A percentile compares a stretch with the other conserved stretches of the same genome.
phyloP scores from a whole-genome alignment of 2,888 invertebrate species.

The Eristalinus aeneus region DNA sequence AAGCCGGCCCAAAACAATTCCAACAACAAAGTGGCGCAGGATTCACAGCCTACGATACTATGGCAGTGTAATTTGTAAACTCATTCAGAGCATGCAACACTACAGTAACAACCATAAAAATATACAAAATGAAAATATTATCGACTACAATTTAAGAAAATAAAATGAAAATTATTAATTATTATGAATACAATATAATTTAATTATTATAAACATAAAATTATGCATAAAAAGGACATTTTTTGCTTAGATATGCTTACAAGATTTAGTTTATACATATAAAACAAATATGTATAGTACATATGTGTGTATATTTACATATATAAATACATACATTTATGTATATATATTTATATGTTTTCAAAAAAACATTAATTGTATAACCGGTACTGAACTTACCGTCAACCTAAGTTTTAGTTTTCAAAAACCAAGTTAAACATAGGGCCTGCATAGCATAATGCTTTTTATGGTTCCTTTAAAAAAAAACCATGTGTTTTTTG shows the following conservation, averaged over 20 bases:
- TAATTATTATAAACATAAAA: slow-evolving; percentile 21
- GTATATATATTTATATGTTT: neutral
- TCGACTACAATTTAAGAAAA: slow-evolving; percentile 59
- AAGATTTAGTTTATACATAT: slow-evolving; percentile 40
- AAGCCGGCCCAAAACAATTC: slow-evolving; percentile 90
- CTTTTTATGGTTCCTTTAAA: neutral
- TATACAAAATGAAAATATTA: slow-evolving; percentile 14
- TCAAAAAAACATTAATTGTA: slow-evolving; percentile 23
- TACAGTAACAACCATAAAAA: slow-evolving; percentile 34
- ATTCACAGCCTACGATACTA: slow-evolving; percentile 99
- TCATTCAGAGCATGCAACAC: slow-evolving; percentile 38
- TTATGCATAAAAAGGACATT: slow-evolving; percentile 55
- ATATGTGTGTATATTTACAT: too few relatives aligned
- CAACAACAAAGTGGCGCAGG: slow-evolving; percentile 88
- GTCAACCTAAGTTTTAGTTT: slow-evolving; percentile 28
- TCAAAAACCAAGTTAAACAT: slow-evolving; percentile 36
- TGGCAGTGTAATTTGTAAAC: slow-evolving; percentile 98
- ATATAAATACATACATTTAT: too few relatives aligned
- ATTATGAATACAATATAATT: slow-evolving; percentile 46
- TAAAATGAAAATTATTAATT: slow-evolving; percentile 39
- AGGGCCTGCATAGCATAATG: neutral
- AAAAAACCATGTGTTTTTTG: slow-evolving; percentile 56
- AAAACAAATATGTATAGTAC: slow-evolving; percentile 2
- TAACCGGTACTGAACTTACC: slow-evolving; percentile 59
- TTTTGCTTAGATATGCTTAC: slow-evolving; percentile 53